Evolutionary conservation across 2,797 vertebrate species (phyloP).

Genomic region (Mustela erminea): DNA sequence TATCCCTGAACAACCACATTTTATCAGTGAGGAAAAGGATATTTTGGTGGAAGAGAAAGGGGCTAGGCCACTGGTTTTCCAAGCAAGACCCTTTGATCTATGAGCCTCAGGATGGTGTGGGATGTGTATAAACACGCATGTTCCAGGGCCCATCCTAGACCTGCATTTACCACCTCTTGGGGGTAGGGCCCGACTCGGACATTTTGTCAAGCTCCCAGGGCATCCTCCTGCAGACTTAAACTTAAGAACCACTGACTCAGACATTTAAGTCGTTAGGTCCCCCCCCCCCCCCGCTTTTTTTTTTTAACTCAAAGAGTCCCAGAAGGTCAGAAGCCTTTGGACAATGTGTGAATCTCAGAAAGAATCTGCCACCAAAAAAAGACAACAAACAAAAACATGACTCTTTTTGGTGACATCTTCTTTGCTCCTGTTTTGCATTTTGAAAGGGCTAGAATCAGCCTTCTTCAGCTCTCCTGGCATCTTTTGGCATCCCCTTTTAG

Average conservation of each 20-base stretch:
- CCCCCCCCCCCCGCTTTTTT: too few species aligned
- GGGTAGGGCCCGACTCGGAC: background rate
- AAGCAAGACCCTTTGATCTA: background rate
- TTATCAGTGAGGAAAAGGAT: background rate
- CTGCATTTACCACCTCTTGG: background rate
- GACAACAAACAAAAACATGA: background rate
- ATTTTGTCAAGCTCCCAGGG: background rate
- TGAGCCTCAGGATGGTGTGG: background rate
- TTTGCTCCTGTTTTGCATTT: background rate
- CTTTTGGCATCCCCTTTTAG: conserved; percentile 1
- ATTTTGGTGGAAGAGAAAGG: background rate
- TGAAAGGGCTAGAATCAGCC: background rate
- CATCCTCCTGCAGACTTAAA: background rate
- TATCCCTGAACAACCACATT: background rate
- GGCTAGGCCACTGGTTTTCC: background rate
- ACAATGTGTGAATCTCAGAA: background rate
- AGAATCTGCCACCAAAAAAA: background rate
- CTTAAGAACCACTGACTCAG: conserved; percentile 31
- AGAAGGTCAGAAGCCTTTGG: conserved; percentile 30
- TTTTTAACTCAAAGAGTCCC: background rate
- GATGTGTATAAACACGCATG: background rate
- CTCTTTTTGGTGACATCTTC: conserved; percentile 20
- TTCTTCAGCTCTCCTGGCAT: background rate
- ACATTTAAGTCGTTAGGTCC: background rate
- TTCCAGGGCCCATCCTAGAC: background rate